Conservation (phyloP, 1,140 invertebrate genomes). For the Caenorhabditis tropicalis region DNA sequence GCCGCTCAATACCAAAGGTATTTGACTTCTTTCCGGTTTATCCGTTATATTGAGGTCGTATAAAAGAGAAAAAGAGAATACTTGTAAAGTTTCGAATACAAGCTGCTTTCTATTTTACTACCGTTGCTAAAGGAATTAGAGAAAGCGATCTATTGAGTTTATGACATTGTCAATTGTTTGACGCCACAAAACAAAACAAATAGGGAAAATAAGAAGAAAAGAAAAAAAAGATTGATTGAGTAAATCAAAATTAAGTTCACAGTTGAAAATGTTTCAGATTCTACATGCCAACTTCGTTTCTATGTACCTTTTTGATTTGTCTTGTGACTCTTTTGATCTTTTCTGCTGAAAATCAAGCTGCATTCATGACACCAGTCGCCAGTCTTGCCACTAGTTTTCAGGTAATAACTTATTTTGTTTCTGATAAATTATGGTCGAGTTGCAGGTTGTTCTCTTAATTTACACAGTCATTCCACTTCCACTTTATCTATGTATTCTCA, state of each 20-base stretch:
- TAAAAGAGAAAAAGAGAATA: not conserved
- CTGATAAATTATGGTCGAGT: not conserved
- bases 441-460: slow-evolving; percentile 83
- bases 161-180: no score
- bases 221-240: no score
- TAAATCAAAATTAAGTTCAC: no score
- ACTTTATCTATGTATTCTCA: slow-evolving; percentile 82
- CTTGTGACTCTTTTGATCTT: slow-evolving; percentile 68
- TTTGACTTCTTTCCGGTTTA: not conserved
- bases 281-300: slow-evolving; percentile 66
- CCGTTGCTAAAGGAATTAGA: no score
- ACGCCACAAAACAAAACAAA: no score
- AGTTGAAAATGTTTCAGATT: slow-evolving; percentile 53
- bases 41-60: slow-evolving; percentile 1
- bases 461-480: slow-evolving; percentile 92
- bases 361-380: slow-evolving; percentile 71
- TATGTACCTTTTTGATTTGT: slow-evolving; percentile 71
- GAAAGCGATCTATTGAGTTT: no score
- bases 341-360: slow-evolving; percentile 56
- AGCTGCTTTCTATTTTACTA: no score
- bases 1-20: slow-evolving; percentile 67
- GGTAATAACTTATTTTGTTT: slow-evolving; percentile 76
- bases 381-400: slow-evolving; percentile 76
- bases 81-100: not conserved
- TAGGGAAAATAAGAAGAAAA: not conserved